phyloP scores from a whole-genome alignment of 2,797 vertebrate species.

The Micrastur ruficollis region DNA sequence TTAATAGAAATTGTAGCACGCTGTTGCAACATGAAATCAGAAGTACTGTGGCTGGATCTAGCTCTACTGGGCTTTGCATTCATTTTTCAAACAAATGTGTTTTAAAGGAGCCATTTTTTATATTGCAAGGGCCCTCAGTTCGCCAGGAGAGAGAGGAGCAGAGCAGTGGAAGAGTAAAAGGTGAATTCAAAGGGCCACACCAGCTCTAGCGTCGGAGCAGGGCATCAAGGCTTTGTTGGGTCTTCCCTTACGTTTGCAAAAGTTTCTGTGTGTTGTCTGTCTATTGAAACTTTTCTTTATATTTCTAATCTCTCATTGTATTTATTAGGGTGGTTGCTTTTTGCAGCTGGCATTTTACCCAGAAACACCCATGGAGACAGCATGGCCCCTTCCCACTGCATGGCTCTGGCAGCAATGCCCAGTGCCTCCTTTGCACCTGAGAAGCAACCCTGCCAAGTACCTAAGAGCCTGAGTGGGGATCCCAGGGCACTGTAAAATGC shows the following conservation, averaged over 20 bases:
- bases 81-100: slow-evolving; percentile 10
- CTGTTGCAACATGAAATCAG: slow-evolving; percentile 39
- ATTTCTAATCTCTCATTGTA: neutral
- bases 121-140: neutral
- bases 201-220: fast-evolving
- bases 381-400: fast-evolving
- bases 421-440: neutral
- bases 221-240: neutral
- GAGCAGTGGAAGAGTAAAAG: neutral
- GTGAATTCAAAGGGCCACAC: neutral
- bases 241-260: neutral
- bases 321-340: neutral
- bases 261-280: neutral
- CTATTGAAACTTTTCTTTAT: neutral
- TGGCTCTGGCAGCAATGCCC: neutral
- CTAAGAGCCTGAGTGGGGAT: neutral
- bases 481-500: neutral
- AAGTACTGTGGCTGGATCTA: slow-evolving; percentile 11
- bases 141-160: neutral
- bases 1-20: slow-evolving; percentile 21
- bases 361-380: neutral
- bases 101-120: neutral
- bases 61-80: neutral
- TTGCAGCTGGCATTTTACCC: neutral
- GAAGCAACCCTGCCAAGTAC: neutral